A percentile compares a stretch with the other conserved stretches of the same genome.
Evolutionary conservation across 2,113 vertebrate genomes (phyloP).

Genomic region (Anoura caudifer): DNA sequence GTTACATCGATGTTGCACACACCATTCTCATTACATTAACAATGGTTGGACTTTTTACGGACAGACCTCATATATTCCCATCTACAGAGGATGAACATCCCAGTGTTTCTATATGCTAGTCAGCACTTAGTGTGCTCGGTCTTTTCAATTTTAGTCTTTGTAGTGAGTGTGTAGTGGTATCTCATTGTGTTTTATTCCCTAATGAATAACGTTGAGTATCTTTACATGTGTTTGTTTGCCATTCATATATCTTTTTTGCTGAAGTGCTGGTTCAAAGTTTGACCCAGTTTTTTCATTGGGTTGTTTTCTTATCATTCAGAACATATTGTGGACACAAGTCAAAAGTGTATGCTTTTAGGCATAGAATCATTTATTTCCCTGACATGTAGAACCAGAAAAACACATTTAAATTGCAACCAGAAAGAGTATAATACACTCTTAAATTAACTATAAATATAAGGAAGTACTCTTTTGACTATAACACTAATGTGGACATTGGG

Average conservation of each 20-base stretch:
- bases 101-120: background rate
- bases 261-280: background rate
- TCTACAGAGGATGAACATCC: background rate
- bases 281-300: background rate
- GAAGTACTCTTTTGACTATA: conserved; percentile 21
- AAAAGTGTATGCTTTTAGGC: background rate
- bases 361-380: conserved; percentile 30
- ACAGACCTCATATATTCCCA: background rate
- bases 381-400: conserved; percentile 21
- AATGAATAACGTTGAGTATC: background rate
- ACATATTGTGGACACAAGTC: background rate
- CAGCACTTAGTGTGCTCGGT: background rate
- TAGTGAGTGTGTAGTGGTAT: background rate
- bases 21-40: too few relatives aligned
- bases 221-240: background rate
- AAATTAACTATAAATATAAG: background rate
- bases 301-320: conserved; percentile 31
- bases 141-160: conserved; percentile 14
- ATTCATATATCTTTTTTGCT: background rate
- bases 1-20: too few relatives aligned
- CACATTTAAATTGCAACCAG: conserved; percentile 35
- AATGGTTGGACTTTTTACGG: too few relatives aligned
- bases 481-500: background rate
- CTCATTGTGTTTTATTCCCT: background rate
- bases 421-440: conserved; percentile 25